Percentiles rank a stretch among this genome's conserved stretches.
Conservation (phyloP, 1,140 invertebrate genomes). For the Cydia splendana region DNA sequence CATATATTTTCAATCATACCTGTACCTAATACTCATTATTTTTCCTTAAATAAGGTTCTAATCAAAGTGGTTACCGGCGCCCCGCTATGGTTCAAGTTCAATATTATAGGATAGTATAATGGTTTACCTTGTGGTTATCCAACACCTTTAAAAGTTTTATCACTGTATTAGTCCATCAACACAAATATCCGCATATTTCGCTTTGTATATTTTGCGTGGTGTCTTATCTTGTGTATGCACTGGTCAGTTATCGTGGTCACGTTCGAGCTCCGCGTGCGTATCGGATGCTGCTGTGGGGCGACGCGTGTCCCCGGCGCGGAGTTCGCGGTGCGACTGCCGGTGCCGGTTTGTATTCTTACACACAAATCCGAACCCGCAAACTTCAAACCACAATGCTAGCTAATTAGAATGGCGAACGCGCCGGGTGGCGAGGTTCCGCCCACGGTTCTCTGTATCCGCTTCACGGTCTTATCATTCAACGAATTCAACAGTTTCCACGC, state of each 20-base stretch:
- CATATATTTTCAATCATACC: too few relatives aligned
- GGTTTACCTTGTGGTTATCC: constrained; percentile 23
- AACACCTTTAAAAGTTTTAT: constrained; percentile 27
- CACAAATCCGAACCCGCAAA: constrained; percentile 50
- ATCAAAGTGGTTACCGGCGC: neutral
- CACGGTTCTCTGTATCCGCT: constrained; percentile 75
- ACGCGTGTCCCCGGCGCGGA: constrained; percentile 57
- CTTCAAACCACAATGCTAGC: constrained; percentile 73
- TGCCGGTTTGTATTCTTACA: constrained; percentile 42
- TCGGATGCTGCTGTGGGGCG: constrained; percentile 31
- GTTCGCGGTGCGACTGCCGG: constrained; percentile 66
- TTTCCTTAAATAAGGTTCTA: neutral
- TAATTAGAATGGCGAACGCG: constrained; percentile 76
- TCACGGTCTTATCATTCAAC: constrained; percentile 57
- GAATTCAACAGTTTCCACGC: constrained; percentile 47
- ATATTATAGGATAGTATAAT: constrained; percentile 23
- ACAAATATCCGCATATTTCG: constrained; percentile 7
- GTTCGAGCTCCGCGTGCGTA: constrained; percentile 55
- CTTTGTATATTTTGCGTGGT: constrained; percentile 18
- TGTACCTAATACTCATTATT: neutral
- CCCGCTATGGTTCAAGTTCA: constrained; percentile 20
- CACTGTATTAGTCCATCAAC: constrained; percentile 25
- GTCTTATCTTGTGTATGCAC: constrained; percentile 41
- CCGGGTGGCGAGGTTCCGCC: constrained; percentile 65
- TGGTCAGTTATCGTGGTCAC: constrained; percentile 72